These are phyloP conservation scores for Harmothoe impar DNA, from an alignment of 2,888 invertebrate genomes.

Conservation along the genomic window DNA sequence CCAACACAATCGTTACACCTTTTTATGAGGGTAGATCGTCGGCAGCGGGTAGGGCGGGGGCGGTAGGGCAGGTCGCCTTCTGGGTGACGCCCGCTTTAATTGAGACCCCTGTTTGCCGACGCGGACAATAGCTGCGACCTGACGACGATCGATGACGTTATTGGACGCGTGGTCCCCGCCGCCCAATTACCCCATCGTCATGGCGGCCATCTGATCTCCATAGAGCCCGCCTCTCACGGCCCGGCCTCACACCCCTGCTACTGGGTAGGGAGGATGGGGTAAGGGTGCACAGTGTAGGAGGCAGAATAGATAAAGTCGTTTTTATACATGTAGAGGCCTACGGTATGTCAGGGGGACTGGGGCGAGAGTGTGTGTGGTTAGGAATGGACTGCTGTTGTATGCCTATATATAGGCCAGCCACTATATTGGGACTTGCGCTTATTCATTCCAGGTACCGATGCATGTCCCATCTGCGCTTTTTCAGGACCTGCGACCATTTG, in stretches of 20 bases:
- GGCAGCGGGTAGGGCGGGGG: neutral
- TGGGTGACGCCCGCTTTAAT: neutral
- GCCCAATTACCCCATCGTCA: slow-evolving; percentile 32
- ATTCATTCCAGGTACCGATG: too few species aligned
- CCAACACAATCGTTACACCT: neutral
- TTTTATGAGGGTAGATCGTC: neutral
- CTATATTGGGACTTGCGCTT: too few species aligned
- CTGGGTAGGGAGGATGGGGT: too few species aligned
- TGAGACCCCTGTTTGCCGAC: neutral
- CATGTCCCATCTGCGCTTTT: too few species aligned
- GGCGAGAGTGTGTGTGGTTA: too few species aligned
- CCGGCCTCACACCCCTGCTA: neutral
- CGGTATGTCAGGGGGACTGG: too few species aligned
- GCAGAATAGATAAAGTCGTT: too few species aligned
- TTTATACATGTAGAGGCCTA: too few species aligned
- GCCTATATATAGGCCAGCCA: too few species aligned
- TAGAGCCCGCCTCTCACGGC: neutral
- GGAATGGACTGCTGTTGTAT: too few species aligned
- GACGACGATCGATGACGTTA: neutral
- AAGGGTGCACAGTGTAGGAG: too few species aligned
- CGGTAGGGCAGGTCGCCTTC: neutral
- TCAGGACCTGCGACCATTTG: too few species aligned
- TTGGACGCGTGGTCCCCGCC: neutral
- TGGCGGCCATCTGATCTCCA: slow-evolving; percentile 17
- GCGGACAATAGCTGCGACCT: slow-evolving; percentile 1